Base-by-base conservation (phyloP, 2,888 invertebrate species). In the Leptopilina myrica region DNA sequence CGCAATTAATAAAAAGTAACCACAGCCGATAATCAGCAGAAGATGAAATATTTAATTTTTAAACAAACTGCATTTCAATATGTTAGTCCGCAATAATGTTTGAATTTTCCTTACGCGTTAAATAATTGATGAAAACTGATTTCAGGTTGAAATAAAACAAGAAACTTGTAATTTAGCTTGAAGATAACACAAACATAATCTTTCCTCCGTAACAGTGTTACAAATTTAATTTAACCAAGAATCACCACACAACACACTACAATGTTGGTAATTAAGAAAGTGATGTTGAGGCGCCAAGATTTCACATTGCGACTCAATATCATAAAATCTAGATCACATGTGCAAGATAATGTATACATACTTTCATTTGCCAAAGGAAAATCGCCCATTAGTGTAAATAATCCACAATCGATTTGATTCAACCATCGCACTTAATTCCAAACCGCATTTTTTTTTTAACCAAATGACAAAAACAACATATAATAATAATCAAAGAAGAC, bases 211-310 rank as follows among this genome's bases (percentile, higher is more conserved):
- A 26, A 3, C 1, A 3, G 1, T 26, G 26, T 26, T 26, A 26
- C 26, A 26, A 26, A 53, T n/a, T n/a, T n/a, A n/a, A n/a, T n/a
- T n/a, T n/a, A n/a, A n/a, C 53, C n/a, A 53, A 73, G 73, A 49
- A 49, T 53, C 73, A 73, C 26, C n/a, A 73, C 56, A 73, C 53
- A 73, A 56, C 26, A 33, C 26, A 53, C 5, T 49, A 53, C 5
- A 33, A 26, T 53, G 5, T 9, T 5, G 5, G 56, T 73, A 73
- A 73, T 73, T 56, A 73, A 56, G 73, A 73, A 73, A 73, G 73
- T 73, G 33, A 33, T 33, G 56, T 73, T 26, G 33, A 73, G 73
- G 53, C 73, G 73, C 53, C 73, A 56, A 33, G 73, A 73, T 73
- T 73, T 56, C 53, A 73, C 53, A 14, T 73, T 56, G 15, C 69